Evolutionary conservation across 37 sponge, comb jelly and placozoan species (phyloP), one percentile per base, ranked within the genome.

Genomic region (Eunapius fragilis): DNA sequence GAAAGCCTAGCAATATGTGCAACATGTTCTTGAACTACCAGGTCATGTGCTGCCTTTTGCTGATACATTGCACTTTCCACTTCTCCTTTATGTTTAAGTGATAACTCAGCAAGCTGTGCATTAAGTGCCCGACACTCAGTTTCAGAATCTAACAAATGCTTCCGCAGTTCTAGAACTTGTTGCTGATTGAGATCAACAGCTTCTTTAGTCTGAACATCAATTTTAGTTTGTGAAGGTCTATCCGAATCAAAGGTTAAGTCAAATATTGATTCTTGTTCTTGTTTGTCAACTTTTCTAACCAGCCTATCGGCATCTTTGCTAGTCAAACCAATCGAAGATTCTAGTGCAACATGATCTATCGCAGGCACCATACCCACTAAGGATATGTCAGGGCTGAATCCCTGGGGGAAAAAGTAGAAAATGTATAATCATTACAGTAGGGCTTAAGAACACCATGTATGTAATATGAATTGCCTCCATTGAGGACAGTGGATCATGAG

Each of bases 11-110:
- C 48, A 77, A 91, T 71, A 31, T 91, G 83, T 6, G 68, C 31
- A 22, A 79, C 80, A 49, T 86, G 87, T 71, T 91, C 82, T 38
- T 86, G 76, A 11, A 86, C 83, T 32, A 35, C 28, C 68, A 86
- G 79, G 0, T 50, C 69, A 32, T 68, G 87, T 0, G 11, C 26
- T 26, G 33, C 67, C 25, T 2, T 68, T 30, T 82, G 78, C 32
- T 89, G 79, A 30, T 35, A 31, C 23, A 76, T 67, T 2, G 73
- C 10, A 3, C 37, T 37, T 36, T 80, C 76, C 2, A 90, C 27
- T 34, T 85, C 86, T 14, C 23, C 31, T 37, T 31, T 80, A n/a
- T 17, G 25, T 49, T 27, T 49, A 50, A 31, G 33, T 58, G 58
- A 58, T 58, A 58, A 19, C 22, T 85, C 86, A 2, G 70, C 25